Base-by-base conservation (phyloP, 92 coral and sea anemone genomes). In the Zoanthus gigantus region DNA sequence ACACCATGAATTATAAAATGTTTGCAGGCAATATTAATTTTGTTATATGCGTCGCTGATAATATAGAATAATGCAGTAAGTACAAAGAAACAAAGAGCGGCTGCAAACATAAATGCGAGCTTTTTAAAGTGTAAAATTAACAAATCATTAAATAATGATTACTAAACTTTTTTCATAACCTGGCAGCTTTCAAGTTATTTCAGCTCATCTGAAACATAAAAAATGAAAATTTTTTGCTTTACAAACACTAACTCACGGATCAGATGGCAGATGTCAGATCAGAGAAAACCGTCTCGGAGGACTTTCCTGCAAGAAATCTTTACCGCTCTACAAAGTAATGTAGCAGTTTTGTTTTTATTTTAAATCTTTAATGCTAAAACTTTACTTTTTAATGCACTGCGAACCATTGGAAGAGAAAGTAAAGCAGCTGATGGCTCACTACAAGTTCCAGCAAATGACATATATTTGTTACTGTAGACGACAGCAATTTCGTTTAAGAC, bases 241-340 rank as follows among this genome's bases (percentile, higher is more conserved):
- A 50, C 31, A 17, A 18, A 52, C 9, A 53, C 17, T 15, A 53
- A 58, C 28, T 69, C 74, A 3, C 74, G 46, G 48, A 52, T 77
- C 67, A 63, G 75, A 44, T 8, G 57, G 60, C 85, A 66, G 75
- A 74, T 81, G 85, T 63, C 84, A 65, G 8, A n/a, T 23, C 34
- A 14, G 15, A 79, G 0, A 8, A 63, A 37, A 60, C 18, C 84
- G 58, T n/a, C 65, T 30, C 3, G 13, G 31, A 63, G 16, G 2
- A 63, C 23, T 63, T 16, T 65, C 17, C 18, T 42, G 23, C 60
- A 6, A 18, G 4, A 17, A 66, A 50, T 46, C 37, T 14, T 28
- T 50, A 15, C 30, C 14, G 9, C 9, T 71, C 46, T 37, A 16
- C 30, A 65, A 81, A 66, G 12, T 28, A 56, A 65, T 66, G 75